A percentile compares a stretch with the other conserved stretches of the same genome.
Evolutionary conservation across 2,888 invertebrate species (phyloP).

Genomic region (Ochropleura plecta): DNA sequence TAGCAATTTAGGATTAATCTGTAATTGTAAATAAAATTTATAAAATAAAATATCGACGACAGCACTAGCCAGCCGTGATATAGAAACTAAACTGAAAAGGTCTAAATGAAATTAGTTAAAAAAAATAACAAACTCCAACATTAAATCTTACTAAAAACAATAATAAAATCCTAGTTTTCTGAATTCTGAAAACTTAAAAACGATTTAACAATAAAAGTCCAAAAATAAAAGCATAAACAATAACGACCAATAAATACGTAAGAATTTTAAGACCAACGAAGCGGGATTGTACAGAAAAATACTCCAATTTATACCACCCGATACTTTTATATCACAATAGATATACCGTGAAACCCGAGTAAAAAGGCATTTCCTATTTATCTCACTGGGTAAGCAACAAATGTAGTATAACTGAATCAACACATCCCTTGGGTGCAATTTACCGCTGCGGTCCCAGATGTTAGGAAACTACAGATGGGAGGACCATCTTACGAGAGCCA

Average conservation of each 20-base stretch:
- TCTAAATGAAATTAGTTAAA: too few species aligned
- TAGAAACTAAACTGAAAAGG: too few species aligned
- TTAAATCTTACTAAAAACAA: too few species aligned
- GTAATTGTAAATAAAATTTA: too few species aligned
- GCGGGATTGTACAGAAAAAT: conserved; percentile 33
- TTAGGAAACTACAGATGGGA: conserved; percentile 58
- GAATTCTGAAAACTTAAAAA: neutral
- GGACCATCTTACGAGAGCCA: conserved; percentile 59
- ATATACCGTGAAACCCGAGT: conserved; percentile 54
- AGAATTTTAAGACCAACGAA: conserved; percentile 49
- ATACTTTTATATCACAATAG: conserved; percentile 51
- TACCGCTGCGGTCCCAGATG: conserved; percentile 71
- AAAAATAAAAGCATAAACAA: conserved; percentile 16
- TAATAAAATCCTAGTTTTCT: too few species aligned
- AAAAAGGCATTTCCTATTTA: conserved; percentile 71
- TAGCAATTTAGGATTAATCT: too few species aligned
- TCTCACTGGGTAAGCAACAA: conserved; percentile 67
- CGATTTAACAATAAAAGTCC: conserved; percentile 7
- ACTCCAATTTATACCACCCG: conserved; percentile 31
- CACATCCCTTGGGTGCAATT: conserved; percentile 78
- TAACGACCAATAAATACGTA: conserved; percentile 27
- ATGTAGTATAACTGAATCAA: conserved; percentile 73
- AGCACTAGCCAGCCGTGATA: too few species aligned
- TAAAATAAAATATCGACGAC: too few species aligned
- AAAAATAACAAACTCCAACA: too few species aligned